Evolutionary conservation across 2,797 vertebrate genomes (phyloP), one percentile per base, ranked within the genome.

Genomic region (Huso huso): DNA sequence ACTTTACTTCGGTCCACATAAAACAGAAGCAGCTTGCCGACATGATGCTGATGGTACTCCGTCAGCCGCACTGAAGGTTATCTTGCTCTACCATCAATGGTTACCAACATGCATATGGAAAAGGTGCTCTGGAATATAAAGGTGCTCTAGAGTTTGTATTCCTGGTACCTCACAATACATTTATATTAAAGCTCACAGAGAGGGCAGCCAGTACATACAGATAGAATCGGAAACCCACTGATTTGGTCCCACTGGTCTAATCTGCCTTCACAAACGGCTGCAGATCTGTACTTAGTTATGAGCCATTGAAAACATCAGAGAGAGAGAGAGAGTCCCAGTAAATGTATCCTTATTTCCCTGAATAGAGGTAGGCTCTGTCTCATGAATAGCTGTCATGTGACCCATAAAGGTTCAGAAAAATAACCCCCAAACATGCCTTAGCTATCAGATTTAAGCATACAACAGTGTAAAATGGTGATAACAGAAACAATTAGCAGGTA

Each of bases 391-490:
- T 58, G 55, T 58, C 11, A 58, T 6, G 55, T 58, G 55, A 58
- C 55, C 55, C 55, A 10, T 58, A 12, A 5, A 58, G 13, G 55
- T 58, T 58, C 13, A 7, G 55, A 10, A 13, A 58, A 58, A 58
- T 58, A 10, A 12, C 12, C 8, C 12, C 55, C 55, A 58, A 11
- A 58, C 55, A 9, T 7, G 55, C 15, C 55, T 11, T 61, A 52
- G 61, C 68, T 69, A 81, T 81, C 84, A 76, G 67, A 76, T 74
- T 75, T 69, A 73, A 71, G 76, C 82, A 83, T 75, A 78, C 71
- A 63, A 76, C 73, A 69, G 74, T 80, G 79, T 73, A 77, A 74
- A 75, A 72, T 65, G 70, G 71, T 76, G 81, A 86, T 87, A 82
- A 83, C 72, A 72, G 69, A 79, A 50, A 6, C 64, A 66, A 65